Evolutionary conservation across 1,140 invertebrate species (phyloP).

Genomic region (Ostrea edulis): DNA sequence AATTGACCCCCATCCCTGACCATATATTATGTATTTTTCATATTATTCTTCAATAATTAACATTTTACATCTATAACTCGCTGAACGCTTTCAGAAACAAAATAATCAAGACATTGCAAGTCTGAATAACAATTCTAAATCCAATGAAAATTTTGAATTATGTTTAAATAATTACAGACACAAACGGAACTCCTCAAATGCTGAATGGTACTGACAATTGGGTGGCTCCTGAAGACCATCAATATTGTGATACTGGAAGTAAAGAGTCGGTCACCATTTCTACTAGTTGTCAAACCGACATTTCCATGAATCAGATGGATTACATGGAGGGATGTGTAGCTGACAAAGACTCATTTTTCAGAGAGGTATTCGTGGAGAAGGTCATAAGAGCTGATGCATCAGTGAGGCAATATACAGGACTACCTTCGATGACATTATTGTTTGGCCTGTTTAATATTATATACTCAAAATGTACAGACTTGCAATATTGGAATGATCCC

Average conservation of each 20-base stretch:
- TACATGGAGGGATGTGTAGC: not conserved
- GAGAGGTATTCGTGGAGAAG: slow-evolving; percentile 5
- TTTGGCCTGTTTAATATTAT: not conserved
- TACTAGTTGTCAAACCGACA: not conserved
- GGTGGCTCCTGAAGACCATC: not conserved
- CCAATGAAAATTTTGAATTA: no score
- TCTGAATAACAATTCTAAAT: no score
- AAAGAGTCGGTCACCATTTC: not conserved
- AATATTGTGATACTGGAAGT: not conserved
- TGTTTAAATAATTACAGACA: no score
- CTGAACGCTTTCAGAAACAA: not conserved
- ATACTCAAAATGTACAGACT: not conserved
- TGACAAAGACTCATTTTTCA: slow-evolving; percentile 9
- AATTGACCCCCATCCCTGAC: not conserved
- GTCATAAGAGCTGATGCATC: not conserved
- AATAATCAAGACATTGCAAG: not conserved
- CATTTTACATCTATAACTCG: not conserved
- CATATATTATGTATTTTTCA: not conserved
- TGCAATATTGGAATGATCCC: slow-evolving; percentile 40
- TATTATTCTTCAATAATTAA: not conserved
- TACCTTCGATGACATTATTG: not conserved
- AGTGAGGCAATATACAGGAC: not conserved
- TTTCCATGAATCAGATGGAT: not conserved
- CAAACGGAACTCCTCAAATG: not conserved
- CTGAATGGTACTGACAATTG: not conserved